A percentile compares a stretch with the other conserved stretches of the same genome.
These are phyloP conservation scores for Hypercompe scribonia DNA, from an alignment of 2,888 invertebrate species.

Conservation along the genomic window DNA sequence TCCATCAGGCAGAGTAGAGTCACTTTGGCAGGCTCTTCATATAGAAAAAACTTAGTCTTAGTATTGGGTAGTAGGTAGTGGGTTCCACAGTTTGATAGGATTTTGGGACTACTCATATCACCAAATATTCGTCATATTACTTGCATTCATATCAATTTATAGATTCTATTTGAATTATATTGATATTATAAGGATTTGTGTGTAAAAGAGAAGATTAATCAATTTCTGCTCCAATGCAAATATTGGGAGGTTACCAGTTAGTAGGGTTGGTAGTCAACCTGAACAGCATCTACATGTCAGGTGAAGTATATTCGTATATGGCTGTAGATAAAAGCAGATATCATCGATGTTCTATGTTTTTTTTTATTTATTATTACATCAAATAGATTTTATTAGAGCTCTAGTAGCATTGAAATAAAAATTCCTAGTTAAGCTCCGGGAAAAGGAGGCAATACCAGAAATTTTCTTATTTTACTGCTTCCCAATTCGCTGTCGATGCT, in stretches of 20 bases:
- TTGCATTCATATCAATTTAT: too few relatives aligned
- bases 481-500: constrained; percentile 20
- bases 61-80: too few relatives aligned
- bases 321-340: background rate
- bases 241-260: background rate
- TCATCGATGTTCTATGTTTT: too few relatives aligned
- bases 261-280: background rate
- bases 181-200: too few relatives aligned
- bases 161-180: too few relatives aligned
- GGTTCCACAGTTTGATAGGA: too few relatives aligned
- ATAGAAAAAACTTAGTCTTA: too few relatives aligned
- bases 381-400: background rate
- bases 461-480: constrained; percentile 13
- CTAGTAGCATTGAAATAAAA: background rate
- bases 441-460: constrained; percentile 8
- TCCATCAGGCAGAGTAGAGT: too few relatives aligned
- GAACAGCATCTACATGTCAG: background rate
- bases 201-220: too few relatives aligned
- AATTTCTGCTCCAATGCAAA: background rate
- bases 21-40: too few relatives aligned
- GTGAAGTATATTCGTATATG: background rate
- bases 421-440: background rate
- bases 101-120: too few relatives aligned
- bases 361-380: background rate
- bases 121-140: too few relatives aligned